Base-by-base conservation (phyloP, 2,113 vertebrate genomes). In the Dolichotis patagonum region DNA sequence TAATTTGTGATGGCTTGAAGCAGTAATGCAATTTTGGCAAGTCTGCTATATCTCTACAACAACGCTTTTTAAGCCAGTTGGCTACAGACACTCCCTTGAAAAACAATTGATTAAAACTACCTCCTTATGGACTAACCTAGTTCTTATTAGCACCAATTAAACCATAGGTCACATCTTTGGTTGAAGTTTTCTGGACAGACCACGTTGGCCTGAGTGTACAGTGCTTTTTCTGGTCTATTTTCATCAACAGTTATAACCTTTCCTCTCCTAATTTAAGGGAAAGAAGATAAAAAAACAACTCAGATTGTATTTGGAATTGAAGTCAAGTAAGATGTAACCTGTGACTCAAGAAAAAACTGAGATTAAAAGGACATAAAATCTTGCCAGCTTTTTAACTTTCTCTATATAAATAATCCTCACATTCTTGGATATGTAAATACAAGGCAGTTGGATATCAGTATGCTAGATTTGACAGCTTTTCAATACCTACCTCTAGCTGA, bases 1-100 rank as follows among this genome's bases (percentile, higher is more conserved):
- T 97, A 96, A 98, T 98, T 98, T 98, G 97, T 95, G 96, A 96
- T 97, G 95, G 95, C 97, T 97, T 97, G 95, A 97, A 97, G 95
- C 65, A 0, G 90, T 98, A 96, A 96, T 97, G 94, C 92, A 96
- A 94, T 98, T 98, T 98, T 98, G 97, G 97, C 97, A 97, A 97
- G 87, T 90, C 80, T 95, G 90, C 97, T 96, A 60, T 97, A 95
- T 96, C 92, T 97, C 90, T 96, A 88, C 71, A 91, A 98, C 8
- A 54, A 97, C 97, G 84, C 93, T 95, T 98, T 97, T 98, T 87
- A 96, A 88, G 90, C 83, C 91, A 96, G 84, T 90, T 81, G 90
- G 75, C 90, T 95, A 97, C 96, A 97, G 96, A 97, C 94, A 96
- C 77, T 97, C 26, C 24, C 93, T 71, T 77, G 94, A 95, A 97